A percentile compares a stretch with the other conserved stretches of the same genome.
Evolutionary conservation across 2,113 vertebrate genomes (phyloP).

Genomic region (Syrmaticus mikado): DNA sequence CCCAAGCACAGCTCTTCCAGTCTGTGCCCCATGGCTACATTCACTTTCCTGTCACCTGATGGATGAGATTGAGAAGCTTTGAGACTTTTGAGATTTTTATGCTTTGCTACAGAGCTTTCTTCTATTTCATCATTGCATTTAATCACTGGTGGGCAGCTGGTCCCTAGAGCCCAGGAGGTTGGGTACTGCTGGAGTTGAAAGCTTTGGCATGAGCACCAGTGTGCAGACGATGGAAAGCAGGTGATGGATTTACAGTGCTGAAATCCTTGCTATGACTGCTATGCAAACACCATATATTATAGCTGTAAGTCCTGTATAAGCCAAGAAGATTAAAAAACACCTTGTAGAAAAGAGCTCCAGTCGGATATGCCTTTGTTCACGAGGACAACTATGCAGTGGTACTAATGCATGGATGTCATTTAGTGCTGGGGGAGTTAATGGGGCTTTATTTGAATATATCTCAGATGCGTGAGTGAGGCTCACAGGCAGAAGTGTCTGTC

Average conservation of each 20-base stretch:
- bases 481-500: background rate
- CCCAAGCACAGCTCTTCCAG: background rate
- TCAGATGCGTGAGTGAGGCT: slow-evolving; percentile 13
- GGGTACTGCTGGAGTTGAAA: background rate
- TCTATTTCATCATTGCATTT: background rate
- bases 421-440: background rate
- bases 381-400: background rate
- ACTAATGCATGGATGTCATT: background rate
- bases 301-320: background rate
- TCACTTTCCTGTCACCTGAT: background rate
- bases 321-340: slow-evolving; percentile 47
- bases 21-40: background rate
- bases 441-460: slow-evolving; percentile 24
- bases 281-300: slow-evolving; percentile 11
- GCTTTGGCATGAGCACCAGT: background rate
- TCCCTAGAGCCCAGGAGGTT: background rate
- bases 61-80: background rate
- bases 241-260: slow-evolving; percentile 3
- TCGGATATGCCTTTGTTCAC: background rate
- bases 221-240: background rate
- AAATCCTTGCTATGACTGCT: slow-evolving; percentile 26
- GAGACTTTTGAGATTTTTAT: background rate
- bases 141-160: background rate
- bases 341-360: background rate
- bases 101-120: background rate